Conservation (phyloP, 2,113 vertebrate species). For the Gasterosteus aculeatus region DNA sequence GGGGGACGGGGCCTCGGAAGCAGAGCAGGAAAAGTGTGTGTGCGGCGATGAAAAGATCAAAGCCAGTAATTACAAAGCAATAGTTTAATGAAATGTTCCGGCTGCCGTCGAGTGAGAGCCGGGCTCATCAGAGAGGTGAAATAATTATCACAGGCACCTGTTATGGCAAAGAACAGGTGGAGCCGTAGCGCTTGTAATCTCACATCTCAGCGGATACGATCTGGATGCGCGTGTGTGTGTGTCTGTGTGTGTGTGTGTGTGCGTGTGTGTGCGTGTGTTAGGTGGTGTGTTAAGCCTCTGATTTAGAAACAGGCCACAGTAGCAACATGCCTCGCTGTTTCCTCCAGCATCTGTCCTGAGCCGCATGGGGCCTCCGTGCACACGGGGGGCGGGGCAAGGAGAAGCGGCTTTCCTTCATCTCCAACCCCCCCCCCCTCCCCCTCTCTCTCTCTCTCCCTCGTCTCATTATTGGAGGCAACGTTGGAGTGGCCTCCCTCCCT, state of each 20-base stretch:
- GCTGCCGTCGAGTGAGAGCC: conserved; percentile 52
- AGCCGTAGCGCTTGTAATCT: conserved; percentile 65
- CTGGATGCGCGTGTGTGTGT: conserved; percentile 18
- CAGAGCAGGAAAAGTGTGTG: conserved; percentile 12
- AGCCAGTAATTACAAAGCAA: conserved; percentile 60
- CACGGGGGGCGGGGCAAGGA: conserved; percentile 25
- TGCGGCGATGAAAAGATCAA: conserved; percentile 46
- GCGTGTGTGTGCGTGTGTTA: conserved; percentile 49
- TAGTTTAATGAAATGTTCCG: conserved; percentile 60
- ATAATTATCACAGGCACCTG: conserved; percentile 76
- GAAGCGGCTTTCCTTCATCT: conserved; percentile 61
- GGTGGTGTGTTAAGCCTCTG: conserved; percentile 75
- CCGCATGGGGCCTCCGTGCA: conserved; percentile 66
- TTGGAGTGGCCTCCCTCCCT: conserved; percentile 30
- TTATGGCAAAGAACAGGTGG: conserved; percentile 76
- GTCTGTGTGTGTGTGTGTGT: conserved; percentile 5
- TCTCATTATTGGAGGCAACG: conserved; percentile 63
- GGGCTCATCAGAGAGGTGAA: conserved; percentile 69
- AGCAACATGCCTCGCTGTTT: conserved; percentile 70
- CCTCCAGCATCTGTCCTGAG: conserved; percentile 66
- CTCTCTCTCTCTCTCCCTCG: conserved; percentile 22
- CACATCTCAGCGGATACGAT: conserved; percentile 69
- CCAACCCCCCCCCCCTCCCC: conserved; percentile 26
- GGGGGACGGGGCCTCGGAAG: neutral
- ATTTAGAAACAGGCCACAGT: conserved; percentile 79